Base-by-base conservation (phyloP, 2,888 invertebrate genomes). In the Urechis unicinctus region DNA sequence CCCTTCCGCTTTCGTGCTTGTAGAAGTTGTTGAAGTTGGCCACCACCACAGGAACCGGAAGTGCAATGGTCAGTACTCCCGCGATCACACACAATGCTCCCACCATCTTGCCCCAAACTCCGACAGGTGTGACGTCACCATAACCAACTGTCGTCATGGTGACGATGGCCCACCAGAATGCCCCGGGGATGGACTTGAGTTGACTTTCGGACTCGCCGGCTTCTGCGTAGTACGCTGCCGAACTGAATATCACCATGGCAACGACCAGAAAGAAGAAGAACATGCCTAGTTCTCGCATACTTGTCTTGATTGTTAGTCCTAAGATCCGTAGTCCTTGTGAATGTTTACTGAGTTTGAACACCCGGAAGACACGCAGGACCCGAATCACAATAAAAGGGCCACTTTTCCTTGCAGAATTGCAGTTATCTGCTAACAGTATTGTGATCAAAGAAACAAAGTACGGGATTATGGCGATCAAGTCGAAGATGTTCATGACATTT, bases 81-180 rank as follows among this genome's bases (percentile, higher is more conserved):
- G 65, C 65, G 24, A 65, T 60, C 42, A 66, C 66, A 57, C 67
- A 66, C 36, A 66, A 54, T 21, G 66, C 63, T 4, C 66, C 66
- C 25, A 66, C 66, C 52, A 66, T 44, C 45, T 66, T 66, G 25
- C 65, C 66, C 61, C 63, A 62, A n/a, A 65, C 61, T n/a, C 66
- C 66, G n/a, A 66, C 63, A 9, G 66, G 66, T n/a, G 66, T 66
- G 44, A 66, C 63, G 58, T 66, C 66, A 31, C 66, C 67, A 48
- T 67, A 67, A 28, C 67, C 67, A 13, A 67, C 66, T 24, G 67
- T 66, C 41, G 66, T 67, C 64, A 67, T 66, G 52, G 75, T 71
- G 24, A 77, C 72, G 25, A 77, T 72, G 3, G 75, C 70, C 73
- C 73, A 77, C 75, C 75, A 77, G 64, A 77, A 76, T 2, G 73